Percentiles rank a stretch among this genome's conserved stretches.
phyloP scores from a whole-genome alignment of 2,113 vertebrate genomes.

The Caretta caretta region DNA sequence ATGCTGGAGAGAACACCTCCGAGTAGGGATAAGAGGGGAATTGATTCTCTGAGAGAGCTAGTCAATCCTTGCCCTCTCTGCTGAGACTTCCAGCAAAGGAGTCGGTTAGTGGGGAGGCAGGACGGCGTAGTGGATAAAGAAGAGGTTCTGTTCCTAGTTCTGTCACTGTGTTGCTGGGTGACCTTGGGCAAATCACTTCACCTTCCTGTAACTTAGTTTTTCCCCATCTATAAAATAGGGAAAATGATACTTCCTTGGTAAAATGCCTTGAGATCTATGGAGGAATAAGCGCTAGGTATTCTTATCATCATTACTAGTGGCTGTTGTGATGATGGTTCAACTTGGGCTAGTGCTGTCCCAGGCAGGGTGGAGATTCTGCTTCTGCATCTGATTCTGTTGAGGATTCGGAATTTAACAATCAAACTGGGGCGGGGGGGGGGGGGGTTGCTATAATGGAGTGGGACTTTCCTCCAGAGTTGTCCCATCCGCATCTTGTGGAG shows the following conservation, averaged over 20 bases:
- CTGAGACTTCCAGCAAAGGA: background rate
- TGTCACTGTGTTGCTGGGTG: background rate
- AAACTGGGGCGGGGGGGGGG: background rate
- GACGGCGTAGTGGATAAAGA: background rate
- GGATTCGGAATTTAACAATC: conserved; percentile 10
- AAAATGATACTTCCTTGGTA: background rate
- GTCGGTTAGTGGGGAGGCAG: background rate
- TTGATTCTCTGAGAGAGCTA: background rate
- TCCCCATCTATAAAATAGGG: background rate
- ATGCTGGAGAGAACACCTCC: background rate
- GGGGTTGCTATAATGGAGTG: background rate
- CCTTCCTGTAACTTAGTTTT: background rate
- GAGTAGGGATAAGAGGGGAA: background rate
- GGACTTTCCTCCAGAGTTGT: background rate
- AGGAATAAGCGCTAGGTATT: background rate
- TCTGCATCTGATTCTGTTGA: background rate
- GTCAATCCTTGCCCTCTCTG: background rate
- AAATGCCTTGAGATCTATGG: background rate
- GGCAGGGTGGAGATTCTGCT: background rate
- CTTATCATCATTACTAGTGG: background rate
- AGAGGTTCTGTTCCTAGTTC: background rate
- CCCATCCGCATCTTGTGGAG: background rate
- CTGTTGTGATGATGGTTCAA: background rate
- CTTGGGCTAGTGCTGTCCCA: background rate
- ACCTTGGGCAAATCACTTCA: background rate